Evolutionary conservation across 2,113 vertebrate species (phyloP).

Genomic region (Rhea pennata): DNA sequence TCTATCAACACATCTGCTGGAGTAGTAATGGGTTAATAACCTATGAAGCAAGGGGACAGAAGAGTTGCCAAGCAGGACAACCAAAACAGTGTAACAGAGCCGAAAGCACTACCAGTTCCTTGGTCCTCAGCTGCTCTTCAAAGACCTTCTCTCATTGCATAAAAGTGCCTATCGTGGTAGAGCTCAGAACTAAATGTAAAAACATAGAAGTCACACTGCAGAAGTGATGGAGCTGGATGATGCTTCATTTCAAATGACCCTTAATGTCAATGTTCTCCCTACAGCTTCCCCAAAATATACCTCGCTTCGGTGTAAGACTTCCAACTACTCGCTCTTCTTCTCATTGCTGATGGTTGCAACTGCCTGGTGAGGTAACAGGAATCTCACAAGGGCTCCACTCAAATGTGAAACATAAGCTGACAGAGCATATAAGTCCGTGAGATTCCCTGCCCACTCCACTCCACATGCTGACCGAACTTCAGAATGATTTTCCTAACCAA

Average conservation of each 20-base stretch:
- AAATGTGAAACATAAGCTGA: not conserved
- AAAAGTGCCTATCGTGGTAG: not conserved
- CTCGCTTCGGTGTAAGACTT: not conserved
- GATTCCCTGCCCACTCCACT: not conserved
- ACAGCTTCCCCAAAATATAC: not conserved
- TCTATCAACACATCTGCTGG: not conserved
- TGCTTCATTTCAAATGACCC: not conserved
- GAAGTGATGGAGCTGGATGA: not conserved
- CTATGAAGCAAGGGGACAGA: not conserved
- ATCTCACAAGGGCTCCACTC: not conserved
- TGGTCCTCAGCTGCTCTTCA: not conserved
- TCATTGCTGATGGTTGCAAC: not conserved
- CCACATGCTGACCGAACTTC: not conserved
- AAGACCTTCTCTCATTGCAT: not conserved
- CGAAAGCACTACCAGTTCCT: not conserved
- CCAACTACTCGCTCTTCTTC: not conserved
- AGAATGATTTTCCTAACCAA: not conserved
- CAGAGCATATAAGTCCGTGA: not conserved
- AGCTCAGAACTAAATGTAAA: not conserved
- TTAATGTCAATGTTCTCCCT: rapidly evolving
- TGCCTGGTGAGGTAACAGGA: not conserved
- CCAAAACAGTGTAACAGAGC: not conserved
- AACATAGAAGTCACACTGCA: not conserved
- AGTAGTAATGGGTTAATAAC: not conserved
- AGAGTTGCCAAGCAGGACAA: not conserved